Base-by-base conservation (phyloP, 2,113 vertebrate genomes). In the Cyphomyrus plagiostoma region DNA sequence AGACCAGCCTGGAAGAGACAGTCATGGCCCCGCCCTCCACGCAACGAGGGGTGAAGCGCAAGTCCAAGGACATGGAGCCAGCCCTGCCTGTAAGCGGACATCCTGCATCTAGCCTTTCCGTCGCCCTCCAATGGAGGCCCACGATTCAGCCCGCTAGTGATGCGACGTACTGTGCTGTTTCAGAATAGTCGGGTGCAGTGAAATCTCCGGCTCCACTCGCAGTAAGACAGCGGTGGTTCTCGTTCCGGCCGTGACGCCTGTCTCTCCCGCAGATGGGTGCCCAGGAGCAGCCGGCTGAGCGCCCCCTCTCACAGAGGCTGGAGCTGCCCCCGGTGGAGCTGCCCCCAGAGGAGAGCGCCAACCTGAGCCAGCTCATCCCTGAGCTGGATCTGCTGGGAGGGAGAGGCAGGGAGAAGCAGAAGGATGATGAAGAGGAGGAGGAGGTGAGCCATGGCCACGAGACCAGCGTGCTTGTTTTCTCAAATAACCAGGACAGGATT, bases 11-110 rank as follows among this genome's bases (percentile, higher is more conserved):
- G 91, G 97, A 99, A 46, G 98, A 99, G 46, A 96, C 98, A 0
- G 96, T 97, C 86, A 99, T 99, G 98, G 98, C 98, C 0, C 98
- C 98, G 0, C 98, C 98, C 0, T 97, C 98, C 13, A 97, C 97
- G 62, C 98, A 97, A 49, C 97, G 96, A 0, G 97, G 97, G 0
- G 94, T 98, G 15, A 99, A 99, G 92, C 97, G 98, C 93, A 99
- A 99, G 93, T 95, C 96, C 35, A 93, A 97, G 1, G 98, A 99
- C 87, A 94, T 97, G 17, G 98, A 99, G 19, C 92, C 94, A 45
- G 92, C 97, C 70, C 90, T 99, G 89, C 95, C 97, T 35, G 98
- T 99, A 93, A 98, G 95, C 93, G 11, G 39, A 39, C 9, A 7
- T 23, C 0, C 53, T 42, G 19, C 10, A 21, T 9, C 74, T 80